A percentile compares a stretch with the other conserved stretches of the same genome.
Conservation (phyloP, 1,140 invertebrate species). For the Megalopta genalis region DNA sequence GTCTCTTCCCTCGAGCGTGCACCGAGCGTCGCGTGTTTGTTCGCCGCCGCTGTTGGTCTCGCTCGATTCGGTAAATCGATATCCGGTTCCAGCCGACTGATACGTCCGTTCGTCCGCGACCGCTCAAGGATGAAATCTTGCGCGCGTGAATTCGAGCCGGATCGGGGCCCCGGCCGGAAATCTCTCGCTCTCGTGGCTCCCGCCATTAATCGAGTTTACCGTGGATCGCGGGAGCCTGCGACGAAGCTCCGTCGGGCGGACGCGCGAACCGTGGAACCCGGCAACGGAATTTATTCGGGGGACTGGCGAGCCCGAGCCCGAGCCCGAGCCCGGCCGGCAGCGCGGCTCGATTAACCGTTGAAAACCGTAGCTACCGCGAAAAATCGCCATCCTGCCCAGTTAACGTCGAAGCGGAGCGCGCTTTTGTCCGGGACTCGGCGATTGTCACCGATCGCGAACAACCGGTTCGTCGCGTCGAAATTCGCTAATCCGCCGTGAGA, state of each 20-base stretch:
- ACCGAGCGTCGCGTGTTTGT: slow-evolving; percentile 21
- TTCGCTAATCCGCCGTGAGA: slow-evolving; percentile 35
- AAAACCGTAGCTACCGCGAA: slow-evolving; percentile 10
- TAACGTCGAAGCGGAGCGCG: not conserved
- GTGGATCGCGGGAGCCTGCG: too few species aligned
- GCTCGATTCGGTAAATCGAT: slow-evolving; percentile 10
- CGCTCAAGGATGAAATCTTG: not conserved
- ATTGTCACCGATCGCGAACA: slow-evolving; percentile 2
- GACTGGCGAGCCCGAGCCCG: too few species aligned
- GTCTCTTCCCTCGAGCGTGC: slow-evolving; percentile 2
- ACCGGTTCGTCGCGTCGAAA: not conserved
- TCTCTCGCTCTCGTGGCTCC: not conserved
- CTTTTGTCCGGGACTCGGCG: not conserved
- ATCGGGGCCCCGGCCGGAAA: not conserved
- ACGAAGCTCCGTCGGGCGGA: too few species aligned
- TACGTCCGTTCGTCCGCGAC: not conserved
- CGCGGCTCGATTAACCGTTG: slow-evolving; percentile 11
- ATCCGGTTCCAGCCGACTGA: slow-evolving; percentile 8
- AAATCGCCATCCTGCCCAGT: slow-evolving; percentile 15
- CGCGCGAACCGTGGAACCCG: not conserved
- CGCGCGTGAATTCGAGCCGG: not conserved
- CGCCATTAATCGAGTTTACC: too few species aligned
- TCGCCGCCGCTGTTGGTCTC: not conserved
- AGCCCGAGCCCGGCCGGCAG: too few species aligned
- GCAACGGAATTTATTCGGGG: slow-evolving; percentile 4